These are phyloP conservation scores for Scotopteryx bipunctaria DNA, from an alignment of 2,888 invertebrate genomes.

Conservation along the genomic window DNA sequence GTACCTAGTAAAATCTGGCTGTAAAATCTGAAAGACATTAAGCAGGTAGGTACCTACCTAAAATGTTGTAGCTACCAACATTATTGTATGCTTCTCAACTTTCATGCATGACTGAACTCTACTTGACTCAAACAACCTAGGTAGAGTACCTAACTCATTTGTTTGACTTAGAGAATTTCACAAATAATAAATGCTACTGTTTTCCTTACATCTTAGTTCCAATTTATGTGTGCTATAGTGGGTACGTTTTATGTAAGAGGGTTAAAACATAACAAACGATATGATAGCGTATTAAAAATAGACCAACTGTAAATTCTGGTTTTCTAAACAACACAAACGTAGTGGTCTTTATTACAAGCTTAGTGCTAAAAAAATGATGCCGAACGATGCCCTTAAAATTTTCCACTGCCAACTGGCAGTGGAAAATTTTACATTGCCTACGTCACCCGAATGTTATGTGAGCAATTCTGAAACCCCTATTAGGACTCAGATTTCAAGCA, in stretches of 20 bases:
- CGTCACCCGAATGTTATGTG: constrained; percentile 7
- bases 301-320: too few species aligned
- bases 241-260: too few species aligned
- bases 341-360: background rate
- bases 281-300: too few species aligned
- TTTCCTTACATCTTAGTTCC: too few species aligned
- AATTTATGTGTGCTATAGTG: too few species aligned
- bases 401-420: background rate
- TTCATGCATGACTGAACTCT: constrained; percentile 7
- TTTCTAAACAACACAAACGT: background rate
- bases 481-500: constrained; percentile 1
- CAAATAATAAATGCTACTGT: too few species aligned
- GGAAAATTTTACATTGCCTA: constrained; percentile 17
- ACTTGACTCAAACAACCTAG: too few species aligned
- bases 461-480: background rate
- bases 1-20: background rate
- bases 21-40: constrained; percentile 2
- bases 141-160: too few species aligned
- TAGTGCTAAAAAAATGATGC: background rate
- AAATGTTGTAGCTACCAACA: background rate
- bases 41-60: constrained; percentile 9
- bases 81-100: constrained; percentile 1
- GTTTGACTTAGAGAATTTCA: too few species aligned
- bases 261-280: too few species aligned
- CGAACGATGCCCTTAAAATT: too few species aligned